These are phyloP conservation scores for Aphaenogaster floridana DNA, from an alignment of 1,140 invertebrate genomes.

Conservation along the genomic window DNA sequence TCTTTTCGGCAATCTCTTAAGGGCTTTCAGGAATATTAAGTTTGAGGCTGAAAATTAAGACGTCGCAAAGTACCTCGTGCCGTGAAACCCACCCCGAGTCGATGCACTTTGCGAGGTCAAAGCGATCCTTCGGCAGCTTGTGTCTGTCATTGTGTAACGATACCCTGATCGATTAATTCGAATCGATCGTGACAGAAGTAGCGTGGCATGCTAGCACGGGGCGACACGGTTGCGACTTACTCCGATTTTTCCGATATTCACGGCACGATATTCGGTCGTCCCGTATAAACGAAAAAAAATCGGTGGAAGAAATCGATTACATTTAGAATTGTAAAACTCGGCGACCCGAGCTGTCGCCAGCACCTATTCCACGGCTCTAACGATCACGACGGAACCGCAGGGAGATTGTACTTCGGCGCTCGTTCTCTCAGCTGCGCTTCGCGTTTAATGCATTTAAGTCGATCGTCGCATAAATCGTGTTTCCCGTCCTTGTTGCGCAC, in stretches of 20 bases:
- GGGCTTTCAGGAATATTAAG: constrained; percentile 53
- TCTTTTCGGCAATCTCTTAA: constrained; percentile 41
- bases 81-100: background rate
- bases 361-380: background rate
- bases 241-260: constrained; percentile 25
- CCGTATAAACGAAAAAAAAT: background rate
- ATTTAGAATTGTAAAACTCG: constrained; percentile 9
- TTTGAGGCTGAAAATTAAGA: constrained; percentile 53
- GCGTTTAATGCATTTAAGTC: constrained; percentile 24
- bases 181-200: background rate
- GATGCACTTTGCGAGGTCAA: constrained; percentile 33
- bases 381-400: background rate
- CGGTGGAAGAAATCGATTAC: background rate
- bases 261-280: background rate
- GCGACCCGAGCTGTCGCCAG: background rate
- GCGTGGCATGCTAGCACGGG: too few relatives aligned
- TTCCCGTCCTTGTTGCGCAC: background rate
- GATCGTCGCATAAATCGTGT: constrained; percentile 17
- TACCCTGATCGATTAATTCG: background rate
- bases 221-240: background rate
- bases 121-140: background rate
- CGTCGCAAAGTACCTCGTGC: constrained; percentile 7
- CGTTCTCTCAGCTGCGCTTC: background rate
- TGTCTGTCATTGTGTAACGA: constrained; percentile 1
- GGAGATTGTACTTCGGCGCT: background rate